Base-by-base conservation (phyloP, 1,140 invertebrate species). In the Psix sp. region DNA sequence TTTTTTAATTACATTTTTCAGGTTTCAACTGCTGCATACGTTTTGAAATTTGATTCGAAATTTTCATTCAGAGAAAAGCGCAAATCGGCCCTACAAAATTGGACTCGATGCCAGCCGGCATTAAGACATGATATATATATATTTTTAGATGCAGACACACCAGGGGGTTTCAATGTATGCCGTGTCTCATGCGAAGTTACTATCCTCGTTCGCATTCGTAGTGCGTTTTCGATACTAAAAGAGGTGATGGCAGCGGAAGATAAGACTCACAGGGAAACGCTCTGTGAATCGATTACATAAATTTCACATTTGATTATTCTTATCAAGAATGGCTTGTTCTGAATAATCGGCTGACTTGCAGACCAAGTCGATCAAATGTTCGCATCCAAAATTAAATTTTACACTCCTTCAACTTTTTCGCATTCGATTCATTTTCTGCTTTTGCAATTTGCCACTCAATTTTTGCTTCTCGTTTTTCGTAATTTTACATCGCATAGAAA, bases 181-280 rank as follows among this genome's bases (percentile, higher is more conserved):
- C n/a, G n/a, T 70, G 62, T 70, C 66, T 48, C 66, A 59, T 45
- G 48, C 48, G 56, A 71, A 71, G 49, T 62, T 63, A 63, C 49
- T 62, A 71, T 71, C 57, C 57, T 71, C 57, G 67, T 71, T 71
- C 67, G 67, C 67, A 71, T 71, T 71, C 57, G 57, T 57, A 17
- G 57, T 62, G 67, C 67, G 67, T 71, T 62, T 68, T 70, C 66
- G 66, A 60, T 62, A 56, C 56, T 43, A 70, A 62, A 70, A 40
- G 66, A 70, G 66, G 66, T 70, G 66, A 70, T 62, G 66, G 66
- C 49, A 56, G 56, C 40, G 14, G 46, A n/a, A 38, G 46, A 54
- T 62, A 70, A 48, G 46, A 56, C 42, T 49, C 49, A 54, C 56
- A 16, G 18, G 33, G 62, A 66, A 66, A 66, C 48, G 42, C 21